Base-by-base conservation (phyloP, 2,888 invertebrate species). In the Phytoseiulus persimilis region DNA sequence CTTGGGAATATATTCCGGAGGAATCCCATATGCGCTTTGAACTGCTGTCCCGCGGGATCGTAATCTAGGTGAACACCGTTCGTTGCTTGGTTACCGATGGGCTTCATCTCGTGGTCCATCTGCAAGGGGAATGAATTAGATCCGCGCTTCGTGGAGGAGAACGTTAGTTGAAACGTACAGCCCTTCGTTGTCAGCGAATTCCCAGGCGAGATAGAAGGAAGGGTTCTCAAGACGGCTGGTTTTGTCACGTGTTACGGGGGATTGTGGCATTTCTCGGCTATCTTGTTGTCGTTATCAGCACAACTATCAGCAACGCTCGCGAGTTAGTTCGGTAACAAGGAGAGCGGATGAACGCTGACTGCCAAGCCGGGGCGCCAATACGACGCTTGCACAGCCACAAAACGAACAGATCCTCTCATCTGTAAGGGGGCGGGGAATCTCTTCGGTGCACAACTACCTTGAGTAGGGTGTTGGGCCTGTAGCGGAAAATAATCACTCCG, bases 401-500 rank as follows among this genome's bases (percentile, higher is more conserved):
- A 14, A 6, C 14, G 46, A 65, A 65, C 28, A 14, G 65, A 65
- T 65, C 14, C 28, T 65, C 65, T 65, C 28, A 14, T 65, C 65
- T 65, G 65, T 23, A 65, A 65, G 65, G 65, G 65, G 65, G 65
- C 28, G 65, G 65, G 65, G 65, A 23, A 65, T 65, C 65, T 65
- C 65, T 65, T 65, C 65, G 65, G 65, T 65, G 32, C 32, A 87
- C 33, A 87, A 33, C 87, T 87, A 87, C 87, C 87, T 87, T 87
- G 87, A 33, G 32, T 39, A 87, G 32, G 39, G 32, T 33, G 87
- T 87, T 87, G 33, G 95, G 95, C 3, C 95, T 94, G 92, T 97
- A 97, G 89, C 97, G 94, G 90, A 97, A 93, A 89, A 97, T 95
- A 90, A 98, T 96, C 9, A 97, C 96, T 90, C 96, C 95, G 28